phyloP scores from a whole-genome alignment of 1,140 invertebrate genomes.

The Eufriesea mexicana region DNA sequence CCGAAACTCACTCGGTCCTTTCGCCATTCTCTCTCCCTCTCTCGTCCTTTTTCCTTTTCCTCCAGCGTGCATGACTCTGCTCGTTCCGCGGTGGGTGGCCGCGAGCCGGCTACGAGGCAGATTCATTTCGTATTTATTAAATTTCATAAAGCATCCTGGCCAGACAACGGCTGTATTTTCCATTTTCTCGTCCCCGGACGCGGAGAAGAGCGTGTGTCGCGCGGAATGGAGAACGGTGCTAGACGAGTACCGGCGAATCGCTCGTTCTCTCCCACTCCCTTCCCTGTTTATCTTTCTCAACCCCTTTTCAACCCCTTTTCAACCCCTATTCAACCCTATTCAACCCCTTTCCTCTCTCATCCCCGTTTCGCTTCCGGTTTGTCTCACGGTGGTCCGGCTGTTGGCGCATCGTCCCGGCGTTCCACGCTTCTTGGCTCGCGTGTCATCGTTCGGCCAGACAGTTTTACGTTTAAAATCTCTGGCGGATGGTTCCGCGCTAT shows the following conservation, averaged over 20 bases:
- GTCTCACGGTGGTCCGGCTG: slow-evolving; percentile 1
- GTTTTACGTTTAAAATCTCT: slow-evolving; percentile 79
- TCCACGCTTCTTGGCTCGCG: slow-evolving; percentile 52
- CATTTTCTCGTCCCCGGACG: slow-evolving; percentile 76
- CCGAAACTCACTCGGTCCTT: slow-evolving; percentile 5
- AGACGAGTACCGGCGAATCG: slow-evolving; percentile 58
- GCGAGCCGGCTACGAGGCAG: slow-evolving; percentile 56
- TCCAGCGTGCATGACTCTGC: not conserved
- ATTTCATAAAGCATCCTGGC: slow-evolving; percentile 79
- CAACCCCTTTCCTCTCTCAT: not conserved
- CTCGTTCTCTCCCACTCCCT: not conserved
- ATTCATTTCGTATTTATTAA: slow-evolving; percentile 82
- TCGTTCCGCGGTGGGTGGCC: not conserved
- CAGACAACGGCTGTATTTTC: slow-evolving; percentile 78
- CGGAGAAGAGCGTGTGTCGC: slow-evolving; percentile 44
- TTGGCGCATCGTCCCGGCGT: not conserved
- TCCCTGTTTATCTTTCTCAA: not conserved
- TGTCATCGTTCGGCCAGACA: slow-evolving; percentile 72
- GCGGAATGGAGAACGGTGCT: slow-evolving; percentile 64
- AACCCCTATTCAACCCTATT: rapidly evolving
- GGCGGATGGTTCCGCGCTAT: slow-evolving; percentile 30
- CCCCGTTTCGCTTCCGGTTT: not conserved
- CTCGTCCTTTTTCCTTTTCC: not conserved
- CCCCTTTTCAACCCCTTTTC: not conserved
- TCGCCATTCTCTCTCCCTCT: slow-evolving; percentile 11